Evolutionary conservation across 2,888 invertebrate species (phyloP).

Genomic region (Subacronicta megacephala): DNA sequence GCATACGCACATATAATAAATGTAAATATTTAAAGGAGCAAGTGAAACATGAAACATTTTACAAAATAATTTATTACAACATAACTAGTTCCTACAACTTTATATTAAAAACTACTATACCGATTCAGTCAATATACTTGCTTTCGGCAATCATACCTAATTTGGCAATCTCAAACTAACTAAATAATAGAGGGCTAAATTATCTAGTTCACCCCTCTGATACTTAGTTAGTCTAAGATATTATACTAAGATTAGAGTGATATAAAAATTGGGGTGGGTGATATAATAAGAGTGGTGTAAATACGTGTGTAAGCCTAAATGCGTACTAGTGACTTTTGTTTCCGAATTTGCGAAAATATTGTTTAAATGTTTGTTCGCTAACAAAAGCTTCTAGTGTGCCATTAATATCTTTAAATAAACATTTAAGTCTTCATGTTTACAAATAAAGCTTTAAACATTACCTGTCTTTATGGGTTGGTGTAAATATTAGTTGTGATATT

Average conservation of each 20-base stretch:
- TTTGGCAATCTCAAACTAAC: conserved; percentile 43
- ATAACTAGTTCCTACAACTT: conserved; percentile 74
- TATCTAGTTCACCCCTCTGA: no score
- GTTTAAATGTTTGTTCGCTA: conserved; percentile 10
- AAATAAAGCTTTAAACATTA: conserved; percentile 80
- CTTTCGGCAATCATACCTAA: conserved; percentile 44
- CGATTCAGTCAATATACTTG: conserved; percentile 60
- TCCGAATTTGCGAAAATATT: background rate
- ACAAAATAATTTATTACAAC: conserved; percentile 76
- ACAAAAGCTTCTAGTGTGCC: conserved; percentile 14
- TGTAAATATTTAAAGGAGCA: conserved; percentile 29
- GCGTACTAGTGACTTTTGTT: conserved; percentile 16
- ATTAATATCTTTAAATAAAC: conserved; percentile 23
- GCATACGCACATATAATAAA: conserved; percentile 2
- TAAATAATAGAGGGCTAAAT: conserved; percentile 26
- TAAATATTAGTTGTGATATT: conserved; percentile 81
- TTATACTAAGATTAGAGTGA: conserved; percentile 56
- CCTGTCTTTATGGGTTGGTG: conserved; percentile 71
- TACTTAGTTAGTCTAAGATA: no score
- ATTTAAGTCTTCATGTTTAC: conserved; percentile 41
- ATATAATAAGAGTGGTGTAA: conserved; percentile 50
- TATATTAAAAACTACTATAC: conserved; percentile 41
- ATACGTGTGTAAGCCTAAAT: conserved; percentile 32
- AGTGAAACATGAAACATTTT: conserved; percentile 51
- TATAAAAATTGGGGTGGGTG: conserved; percentile 68